Evolutionary conservation across 2,888 invertebrate species (phyloP).

Genomic region (Tenthredo amoena): DNA sequence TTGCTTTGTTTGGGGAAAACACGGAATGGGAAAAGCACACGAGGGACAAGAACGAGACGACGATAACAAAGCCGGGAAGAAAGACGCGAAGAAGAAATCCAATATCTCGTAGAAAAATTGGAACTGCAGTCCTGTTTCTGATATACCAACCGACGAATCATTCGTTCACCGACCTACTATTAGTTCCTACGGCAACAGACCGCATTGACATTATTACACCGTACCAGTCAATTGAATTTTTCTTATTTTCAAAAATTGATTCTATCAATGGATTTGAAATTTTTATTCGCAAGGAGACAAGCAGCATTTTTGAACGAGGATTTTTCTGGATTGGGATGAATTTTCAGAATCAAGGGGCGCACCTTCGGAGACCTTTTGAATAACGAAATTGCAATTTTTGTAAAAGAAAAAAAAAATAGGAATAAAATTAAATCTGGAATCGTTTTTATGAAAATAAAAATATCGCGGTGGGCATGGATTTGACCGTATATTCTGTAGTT

Average conservation of each 20-base stretch:
- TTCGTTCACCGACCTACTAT: constrained; percentile 27
- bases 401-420: neutral
- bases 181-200: neutral
- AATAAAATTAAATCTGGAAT: neutral
- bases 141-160: constrained; percentile 37
- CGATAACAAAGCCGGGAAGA: constrained; percentile 36
- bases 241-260: neutral
- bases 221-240: neutral
- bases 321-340: neutral
- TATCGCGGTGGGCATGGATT: neutral
- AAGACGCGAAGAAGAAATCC: constrained; percentile 62
- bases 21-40: constrained; percentile 57
- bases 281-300: neutral
- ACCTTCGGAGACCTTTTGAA: neutral
- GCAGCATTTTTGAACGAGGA: neutral
- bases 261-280: neutral
- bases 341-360: neutral
- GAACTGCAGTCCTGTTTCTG: constrained; percentile 58
- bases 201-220: neutral
- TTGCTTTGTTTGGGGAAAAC: constrained; percentile 73
- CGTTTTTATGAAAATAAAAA: neutral
- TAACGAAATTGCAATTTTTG: neutral
- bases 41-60: constrained; percentile 45
- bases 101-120: constrained; percentile 67
- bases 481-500: neutral